Evolutionary conservation across 35 echinoderm and acorn worm genomes (phyloP).

Genomic region (Apostichopus parvimensis): DNA sequence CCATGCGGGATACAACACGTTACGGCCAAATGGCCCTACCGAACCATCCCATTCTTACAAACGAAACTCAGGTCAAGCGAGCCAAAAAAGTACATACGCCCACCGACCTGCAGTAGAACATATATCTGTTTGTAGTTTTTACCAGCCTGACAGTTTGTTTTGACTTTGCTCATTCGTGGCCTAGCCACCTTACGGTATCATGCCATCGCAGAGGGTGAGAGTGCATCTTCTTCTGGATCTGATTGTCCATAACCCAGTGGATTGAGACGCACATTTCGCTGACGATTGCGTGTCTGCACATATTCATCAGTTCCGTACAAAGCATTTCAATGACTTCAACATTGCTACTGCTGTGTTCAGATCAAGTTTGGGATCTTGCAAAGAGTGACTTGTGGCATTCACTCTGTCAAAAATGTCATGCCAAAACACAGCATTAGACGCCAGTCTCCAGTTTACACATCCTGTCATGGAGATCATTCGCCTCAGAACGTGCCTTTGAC

Average conservation of each 20-base stretch:
- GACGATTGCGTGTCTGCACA: slow-evolving; percentile 15
- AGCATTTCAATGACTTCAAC: too few species aligned
- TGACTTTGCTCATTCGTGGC: too few species aligned
- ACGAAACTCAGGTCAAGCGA: too few species aligned
- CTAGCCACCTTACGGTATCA: too few species aligned
- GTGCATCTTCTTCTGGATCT: not conserved
- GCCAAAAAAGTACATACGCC: too few species aligned
- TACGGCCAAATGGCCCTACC: too few species aligned
- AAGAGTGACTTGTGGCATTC: not conserved
- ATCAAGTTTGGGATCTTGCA: not conserved
- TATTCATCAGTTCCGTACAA: not conserved
- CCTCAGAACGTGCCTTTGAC: not conserved
- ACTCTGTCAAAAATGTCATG: not conserved
- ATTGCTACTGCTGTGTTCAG: slow-evolving; percentile 27
- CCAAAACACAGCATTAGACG: not conserved
- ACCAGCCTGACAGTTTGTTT: too few species aligned
- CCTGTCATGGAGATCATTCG: not conserved
- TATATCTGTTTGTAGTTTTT: too few species aligned
- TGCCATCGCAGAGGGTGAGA: too few species aligned
- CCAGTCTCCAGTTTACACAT: slow-evolving; percentile 16
- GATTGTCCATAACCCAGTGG: not conserved
- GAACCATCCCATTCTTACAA: too few species aligned
- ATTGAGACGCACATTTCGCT: slow-evolving; percentile 13
- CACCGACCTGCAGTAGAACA: too few species aligned
- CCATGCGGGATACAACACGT: too few species aligned